These are phyloP conservation scores for Coenonympha arcania DNA, from an alignment of 2,888 invertebrate genomes.

Conservation along the genomic window DNA sequence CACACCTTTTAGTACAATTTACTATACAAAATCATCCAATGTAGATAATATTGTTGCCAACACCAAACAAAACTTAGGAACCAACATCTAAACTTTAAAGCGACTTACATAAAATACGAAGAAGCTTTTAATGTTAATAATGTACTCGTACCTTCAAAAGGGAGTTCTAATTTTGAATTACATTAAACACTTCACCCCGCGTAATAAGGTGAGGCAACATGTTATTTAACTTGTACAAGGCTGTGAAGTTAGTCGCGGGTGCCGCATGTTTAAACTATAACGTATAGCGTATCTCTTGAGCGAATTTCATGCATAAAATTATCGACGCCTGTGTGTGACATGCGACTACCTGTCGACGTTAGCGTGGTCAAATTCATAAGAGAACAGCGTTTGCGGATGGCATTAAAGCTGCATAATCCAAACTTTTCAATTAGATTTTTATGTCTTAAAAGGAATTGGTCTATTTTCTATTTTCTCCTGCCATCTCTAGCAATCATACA, in stretches of 20 bases:
- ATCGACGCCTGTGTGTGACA: constrained; percentile 53
- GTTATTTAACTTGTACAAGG: constrained; percentile 24
- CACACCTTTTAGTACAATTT: no score
- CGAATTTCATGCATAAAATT: constrained; percentile 70
- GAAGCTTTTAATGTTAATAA: background rate
- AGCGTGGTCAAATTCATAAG: constrained; percentile 21
- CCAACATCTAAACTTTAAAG: no score
- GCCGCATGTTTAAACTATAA: constrained; percentile 27
- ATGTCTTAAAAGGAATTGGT: no score
- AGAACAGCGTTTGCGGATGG: no score
- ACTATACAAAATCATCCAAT: no score
- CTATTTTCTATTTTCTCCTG: no score
- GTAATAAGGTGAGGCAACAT: constrained; percentile 19
- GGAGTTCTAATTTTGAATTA: background rate
- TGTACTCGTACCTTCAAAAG: background rate
- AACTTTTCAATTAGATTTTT: no score
- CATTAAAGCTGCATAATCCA: no score
- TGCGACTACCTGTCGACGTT: constrained; percentile 50
- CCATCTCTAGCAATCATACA: no score
- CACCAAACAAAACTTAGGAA: no score
- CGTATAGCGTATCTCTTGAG: constrained; percentile 52
- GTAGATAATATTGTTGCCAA: no score
- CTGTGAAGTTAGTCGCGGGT: constrained; percentile 24
- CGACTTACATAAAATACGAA: no score
- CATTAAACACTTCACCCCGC: background rate